Conservation (phyloP, 2,113 vertebrate species). For the Saccopteryx leptura region DNA sequence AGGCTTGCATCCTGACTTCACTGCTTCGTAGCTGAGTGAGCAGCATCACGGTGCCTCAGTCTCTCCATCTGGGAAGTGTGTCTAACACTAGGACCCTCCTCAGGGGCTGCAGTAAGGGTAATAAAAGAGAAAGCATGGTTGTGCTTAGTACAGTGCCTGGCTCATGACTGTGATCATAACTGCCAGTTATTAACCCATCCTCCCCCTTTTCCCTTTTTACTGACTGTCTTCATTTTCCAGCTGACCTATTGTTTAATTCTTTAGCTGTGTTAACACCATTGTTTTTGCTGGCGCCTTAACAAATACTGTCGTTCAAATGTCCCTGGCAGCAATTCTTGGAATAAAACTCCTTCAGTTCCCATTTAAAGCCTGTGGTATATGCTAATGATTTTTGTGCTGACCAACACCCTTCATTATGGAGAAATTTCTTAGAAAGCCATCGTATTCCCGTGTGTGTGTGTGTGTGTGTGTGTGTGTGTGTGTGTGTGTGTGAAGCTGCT, state of each 20-base stretch:
- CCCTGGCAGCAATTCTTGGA: background rate
- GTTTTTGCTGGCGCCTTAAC: background rate
- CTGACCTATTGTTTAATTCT: background rate
- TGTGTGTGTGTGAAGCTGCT: background rate
- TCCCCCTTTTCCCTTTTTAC: background rate
- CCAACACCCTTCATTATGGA: background rate
- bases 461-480: background rate
- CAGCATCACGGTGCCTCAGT: background rate
- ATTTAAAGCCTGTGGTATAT: background rate
- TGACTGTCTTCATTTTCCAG: background rate
- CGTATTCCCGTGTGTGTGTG: background rate
- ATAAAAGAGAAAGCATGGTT: background rate
- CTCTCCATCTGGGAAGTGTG: background rate
- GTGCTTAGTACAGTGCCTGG: background rate
- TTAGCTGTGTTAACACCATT: background rate
- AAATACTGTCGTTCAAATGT: background rate
- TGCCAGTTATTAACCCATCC: background rate
- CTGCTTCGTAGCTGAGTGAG: background rate
- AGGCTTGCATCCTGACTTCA: background rate
- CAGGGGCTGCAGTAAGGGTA: background rate
- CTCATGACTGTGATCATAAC: accelerated
- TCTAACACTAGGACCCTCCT: background rate
- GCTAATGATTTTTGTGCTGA: background rate
- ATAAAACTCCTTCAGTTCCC: constrained; percentile 11
- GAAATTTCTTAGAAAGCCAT: constrained; percentile 39